Conservation (phyloP, 2,797 vertebrate species). For the Arctocebus calabarensis region DNA sequence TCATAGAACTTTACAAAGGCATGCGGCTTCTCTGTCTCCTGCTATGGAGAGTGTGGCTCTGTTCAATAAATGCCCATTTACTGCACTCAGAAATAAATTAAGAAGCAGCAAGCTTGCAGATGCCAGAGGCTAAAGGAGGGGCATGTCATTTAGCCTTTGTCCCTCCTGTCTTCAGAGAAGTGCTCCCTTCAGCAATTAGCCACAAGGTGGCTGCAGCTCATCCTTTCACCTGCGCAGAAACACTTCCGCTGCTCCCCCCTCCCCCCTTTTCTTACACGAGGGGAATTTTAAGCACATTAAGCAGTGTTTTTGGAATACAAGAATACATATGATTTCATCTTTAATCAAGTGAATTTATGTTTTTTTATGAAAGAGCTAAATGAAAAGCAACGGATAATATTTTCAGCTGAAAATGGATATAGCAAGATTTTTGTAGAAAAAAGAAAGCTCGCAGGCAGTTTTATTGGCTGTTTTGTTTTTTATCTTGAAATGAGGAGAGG, state of each 20-base stretch:
- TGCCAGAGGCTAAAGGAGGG: neutral
- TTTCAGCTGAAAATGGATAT: constrained; percentile 76
- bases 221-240: constrained; percentile 68
- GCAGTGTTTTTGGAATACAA: constrained; percentile 69
- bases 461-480: constrained; percentile 60
- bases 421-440: constrained; percentile 52
- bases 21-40: neutral
- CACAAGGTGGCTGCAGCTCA: constrained; percentile 79
- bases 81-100: constrained; percentile 52
- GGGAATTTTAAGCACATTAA: constrained; percentile 70
- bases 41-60: constrained; percentile 7
- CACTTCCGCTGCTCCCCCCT: neutral
- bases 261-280: neutral
- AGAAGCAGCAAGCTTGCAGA: constrained; percentile 57
- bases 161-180: neutral
- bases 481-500: constrained; percentile 60
- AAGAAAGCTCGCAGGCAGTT: constrained; percentile 54
- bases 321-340: constrained; percentile 80
- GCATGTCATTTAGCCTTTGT: constrained; percentile 29
- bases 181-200: constrained; percentile 65
- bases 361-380: constrained; percentile 73
- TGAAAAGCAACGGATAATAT: constrained; percentile 70
- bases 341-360: constrained; percentile 78
- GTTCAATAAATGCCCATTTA: constrained; percentile 44
- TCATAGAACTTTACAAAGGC: neutral